Evolutionary conservation across 2,113 vertebrate genomes (phyloP).

Genomic region (Trinectes maculatus): DNA sequence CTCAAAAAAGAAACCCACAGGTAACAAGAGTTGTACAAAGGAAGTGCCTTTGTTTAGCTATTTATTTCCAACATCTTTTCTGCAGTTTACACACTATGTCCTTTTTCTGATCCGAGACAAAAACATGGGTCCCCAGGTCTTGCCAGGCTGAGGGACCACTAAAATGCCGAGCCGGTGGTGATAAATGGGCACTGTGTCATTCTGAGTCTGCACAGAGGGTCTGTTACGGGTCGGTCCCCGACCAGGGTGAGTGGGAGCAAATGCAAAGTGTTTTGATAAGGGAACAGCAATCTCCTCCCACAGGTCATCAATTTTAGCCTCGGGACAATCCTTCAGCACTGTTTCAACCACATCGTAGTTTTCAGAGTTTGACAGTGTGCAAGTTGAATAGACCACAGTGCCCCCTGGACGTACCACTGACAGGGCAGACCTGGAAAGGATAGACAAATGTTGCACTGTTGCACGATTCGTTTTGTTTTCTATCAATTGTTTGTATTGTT

Average conservation of each 20-base stretch:
- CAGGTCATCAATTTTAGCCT: slow-evolving; percentile 83
- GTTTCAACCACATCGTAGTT: slow-evolving; percentile 87
- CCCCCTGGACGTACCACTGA: slow-evolving; percentile 90
- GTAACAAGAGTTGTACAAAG: too few relatives aligned
- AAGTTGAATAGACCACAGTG: slow-evolving; percentile 91
- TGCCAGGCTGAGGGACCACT: slow-evolving; percentile 87
- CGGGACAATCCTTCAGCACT: slow-evolving; percentile 80
- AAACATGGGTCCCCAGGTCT: slow-evolving; percentile 95
- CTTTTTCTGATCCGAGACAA: slow-evolving; percentile 88
- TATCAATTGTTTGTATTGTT: background rate
- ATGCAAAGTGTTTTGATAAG: slow-evolving; percentile 84
- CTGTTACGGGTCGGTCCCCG: slow-evolving; percentile 13
- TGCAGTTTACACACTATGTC: slow-evolving; percentile 22
- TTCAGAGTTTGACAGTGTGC: slow-evolving; percentile 91
- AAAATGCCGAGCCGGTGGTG: slow-evolving; percentile 81
- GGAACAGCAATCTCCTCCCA: slow-evolving; percentile 78
- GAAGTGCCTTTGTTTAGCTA: too few relatives aligned
- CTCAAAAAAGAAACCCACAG: too few relatives aligned
- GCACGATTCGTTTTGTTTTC: background rate
- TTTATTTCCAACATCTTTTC: background rate
- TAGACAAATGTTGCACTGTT: background rate
- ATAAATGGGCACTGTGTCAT: slow-evolving; percentile 13
- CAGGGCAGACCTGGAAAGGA: slow-evolving; percentile 87
- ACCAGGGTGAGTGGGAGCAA: slow-evolving; percentile 67
- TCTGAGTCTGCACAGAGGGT: slow-evolving; percentile 10